A percentile compares a stretch with the other conserved stretches of the same genome.
phyloP scores from a whole-genome alignment of 2,797 vertebrate genomes.

The Hydrocynus forskahlii region DNA sequence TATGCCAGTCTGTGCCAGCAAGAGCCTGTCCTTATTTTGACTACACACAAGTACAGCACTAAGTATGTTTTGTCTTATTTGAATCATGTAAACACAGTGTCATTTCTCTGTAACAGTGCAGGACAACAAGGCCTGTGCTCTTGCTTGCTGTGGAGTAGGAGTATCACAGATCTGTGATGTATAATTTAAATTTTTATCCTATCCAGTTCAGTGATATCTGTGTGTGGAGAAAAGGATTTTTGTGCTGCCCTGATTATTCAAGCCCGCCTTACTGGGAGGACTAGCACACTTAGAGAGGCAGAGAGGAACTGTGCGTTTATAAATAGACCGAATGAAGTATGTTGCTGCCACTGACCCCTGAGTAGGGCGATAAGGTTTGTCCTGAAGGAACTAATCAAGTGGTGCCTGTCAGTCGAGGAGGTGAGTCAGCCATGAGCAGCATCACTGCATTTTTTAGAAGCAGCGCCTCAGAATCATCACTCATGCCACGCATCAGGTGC shows the following conservation, averaged over 20 bases:
- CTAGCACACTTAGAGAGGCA: conserved; percentile 59
- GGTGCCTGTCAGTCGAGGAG: conserved; percentile 74
- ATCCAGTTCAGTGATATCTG: conserved; percentile 1
- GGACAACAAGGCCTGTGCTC: too few relatives aligned
- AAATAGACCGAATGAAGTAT: conserved; percentile 75
- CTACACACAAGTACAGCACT: too few relatives aligned
- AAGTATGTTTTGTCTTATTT: too few relatives aligned
- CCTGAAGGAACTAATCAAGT: conserved; percentile 80
- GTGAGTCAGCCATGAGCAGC: conserved; percentile 74
- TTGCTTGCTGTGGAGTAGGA: too few relatives aligned
- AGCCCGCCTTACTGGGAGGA: neutral
- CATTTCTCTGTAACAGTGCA: too few relatives aligned
- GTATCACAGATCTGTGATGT: too few relatives aligned
- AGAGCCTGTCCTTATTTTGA: too few relatives aligned
- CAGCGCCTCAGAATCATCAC: neutral
- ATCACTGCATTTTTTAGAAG: conserved; percentile 72
- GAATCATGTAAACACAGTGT: too few relatives aligned
- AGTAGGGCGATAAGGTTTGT: conserved; percentile 77
- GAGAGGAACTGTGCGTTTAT: conserved; percentile 67
- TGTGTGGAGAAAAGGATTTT: neutral
- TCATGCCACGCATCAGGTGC: neutral
- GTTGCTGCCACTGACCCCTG: conserved; percentile 70
- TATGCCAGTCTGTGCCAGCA: too few relatives aligned
- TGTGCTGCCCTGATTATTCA: conserved; percentile 25
- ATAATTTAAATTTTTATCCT: neutral